Evolutionary conservation across 2,888 invertebrate genomes (phyloP), one percentile per base, ranked within the genome.

Genomic region (Amaurobius ferox): DNA sequence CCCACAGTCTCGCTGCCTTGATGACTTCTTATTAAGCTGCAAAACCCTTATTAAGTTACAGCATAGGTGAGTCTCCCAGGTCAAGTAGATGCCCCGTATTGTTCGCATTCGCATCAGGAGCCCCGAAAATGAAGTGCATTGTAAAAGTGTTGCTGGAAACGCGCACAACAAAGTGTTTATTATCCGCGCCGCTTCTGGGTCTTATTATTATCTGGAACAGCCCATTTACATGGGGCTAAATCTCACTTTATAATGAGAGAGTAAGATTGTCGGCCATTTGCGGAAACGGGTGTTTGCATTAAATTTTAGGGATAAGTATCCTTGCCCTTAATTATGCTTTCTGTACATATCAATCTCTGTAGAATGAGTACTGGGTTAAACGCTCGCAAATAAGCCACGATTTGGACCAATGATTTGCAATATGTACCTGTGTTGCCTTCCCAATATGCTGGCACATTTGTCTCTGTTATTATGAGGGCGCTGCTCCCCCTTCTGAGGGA

Each of bases 21-120:
- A 77, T 77, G 71, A 55, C 79, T 72, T 79, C 79, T 79, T 79
- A 79, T 79, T 78, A 78, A 70, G 68, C 35, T 62, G 62, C 61
- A 40, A 78, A n/a, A n/a, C n/a, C n/a, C 78, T 78, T 79, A 79
- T 79, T 79, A 79, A 79, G 71, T 35, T 72, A 55, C 66, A 55
- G 73, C 66, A 72, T 72, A 79, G 72, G 79, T 64, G 39, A 71
- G 71, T 62, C 44, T 16, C 30, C 48, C 62, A 29, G 48, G 44
- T 78, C 55, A 55, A n/a, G n/a, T n/a, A n/a, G n/a, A 48, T 77
- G 68, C 55, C 23, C n/a, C n/a, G 44, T 64, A 79, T 79, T 79
- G 79, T 79, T 79, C 44, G 2, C 44, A 44, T 44, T 44, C 44
- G 11, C 44, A 16, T 13, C 44, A 44, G 44, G 16, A 13, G 44